Conservation (phyloP, 2,113 vertebrate genomes). For the Bos indicus region DNA sequence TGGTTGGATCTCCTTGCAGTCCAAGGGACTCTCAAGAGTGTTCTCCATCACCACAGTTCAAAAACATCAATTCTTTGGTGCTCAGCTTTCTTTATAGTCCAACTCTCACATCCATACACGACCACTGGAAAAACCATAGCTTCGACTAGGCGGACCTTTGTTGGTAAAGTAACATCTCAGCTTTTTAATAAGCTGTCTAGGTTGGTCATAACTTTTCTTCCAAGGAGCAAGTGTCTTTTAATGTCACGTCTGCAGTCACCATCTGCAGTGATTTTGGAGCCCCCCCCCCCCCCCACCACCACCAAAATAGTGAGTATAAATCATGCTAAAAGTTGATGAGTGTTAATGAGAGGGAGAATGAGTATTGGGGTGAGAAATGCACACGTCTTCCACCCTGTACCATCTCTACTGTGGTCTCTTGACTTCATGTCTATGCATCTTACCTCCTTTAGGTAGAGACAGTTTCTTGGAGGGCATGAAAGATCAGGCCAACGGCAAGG, state of each 20-base stretch:
- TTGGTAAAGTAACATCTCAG: neutral
- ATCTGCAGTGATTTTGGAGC: neutral
- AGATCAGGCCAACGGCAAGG: neutral
- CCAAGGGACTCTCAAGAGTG: neutral
- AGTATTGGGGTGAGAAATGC: neutral
- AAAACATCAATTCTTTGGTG: neutral
- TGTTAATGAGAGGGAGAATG: neutral
- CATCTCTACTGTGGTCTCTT: neutral
- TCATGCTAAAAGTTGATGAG: neutral
- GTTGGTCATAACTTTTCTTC: neutral
- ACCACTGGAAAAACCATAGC: neutral
- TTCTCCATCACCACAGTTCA: neutral
- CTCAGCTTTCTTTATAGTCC: neutral
- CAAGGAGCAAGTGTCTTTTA: neutral
- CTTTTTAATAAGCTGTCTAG: neutral
- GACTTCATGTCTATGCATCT: neutral
- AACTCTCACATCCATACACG: neutral
- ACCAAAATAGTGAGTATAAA: neutral
- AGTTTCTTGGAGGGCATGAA: neutral
- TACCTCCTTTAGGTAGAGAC: neutral
- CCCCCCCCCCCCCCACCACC: rapidly evolving
- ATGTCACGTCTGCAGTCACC: neutral
- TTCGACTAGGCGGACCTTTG: rapidly evolving
- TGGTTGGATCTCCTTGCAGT: neutral
- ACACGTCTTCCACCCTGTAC: neutral